These are phyloP conservation scores for Heliconius eleuchia DNA, from an alignment of 1,140 invertebrate species.

Conservation along the genomic window DNA sequence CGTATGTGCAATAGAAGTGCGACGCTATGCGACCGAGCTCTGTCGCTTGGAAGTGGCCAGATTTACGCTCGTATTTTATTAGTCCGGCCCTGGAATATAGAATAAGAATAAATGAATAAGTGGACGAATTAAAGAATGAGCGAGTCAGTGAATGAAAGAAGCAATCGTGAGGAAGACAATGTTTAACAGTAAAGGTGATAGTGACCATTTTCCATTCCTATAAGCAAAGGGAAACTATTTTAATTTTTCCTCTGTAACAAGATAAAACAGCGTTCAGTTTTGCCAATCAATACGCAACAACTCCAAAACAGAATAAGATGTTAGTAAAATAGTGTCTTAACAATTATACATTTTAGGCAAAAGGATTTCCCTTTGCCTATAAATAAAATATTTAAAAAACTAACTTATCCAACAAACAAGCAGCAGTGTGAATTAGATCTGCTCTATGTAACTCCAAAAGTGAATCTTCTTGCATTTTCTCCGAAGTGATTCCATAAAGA, in stretches of 20 bases:
- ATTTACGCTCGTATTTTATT: conserved; percentile 97
- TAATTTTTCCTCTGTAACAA: no score
- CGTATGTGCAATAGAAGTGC: conserved; percentile 98
- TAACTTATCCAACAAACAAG: conserved; percentile 90
- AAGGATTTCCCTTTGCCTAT: no score
- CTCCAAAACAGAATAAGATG: no score
- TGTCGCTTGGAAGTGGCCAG: conserved; percentile 95
- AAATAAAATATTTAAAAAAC: conserved; percentile 23
- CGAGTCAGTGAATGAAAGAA: neutral
- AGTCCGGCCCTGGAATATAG: conserved; percentile 88
- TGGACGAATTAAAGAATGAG: neutral
- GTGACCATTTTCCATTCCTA: no score
- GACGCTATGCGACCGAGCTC: conserved; percentile 98
- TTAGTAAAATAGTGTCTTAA: no score
- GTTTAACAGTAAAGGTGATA: no score
- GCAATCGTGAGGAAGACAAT: neutral
- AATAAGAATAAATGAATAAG: no score
- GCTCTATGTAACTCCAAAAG: conserved; percentile 94
- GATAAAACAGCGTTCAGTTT: no score
- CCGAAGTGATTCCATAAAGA: conserved; percentile 94
- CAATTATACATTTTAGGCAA: no score
- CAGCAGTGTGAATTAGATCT: conserved; percentile 98
- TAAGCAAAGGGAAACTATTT: no score
- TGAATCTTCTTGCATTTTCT: conserved; percentile 91
- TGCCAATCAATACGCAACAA: no score